Conservation (phyloP, 2,113 vertebrate species). For the Alectura lathami region DNA sequence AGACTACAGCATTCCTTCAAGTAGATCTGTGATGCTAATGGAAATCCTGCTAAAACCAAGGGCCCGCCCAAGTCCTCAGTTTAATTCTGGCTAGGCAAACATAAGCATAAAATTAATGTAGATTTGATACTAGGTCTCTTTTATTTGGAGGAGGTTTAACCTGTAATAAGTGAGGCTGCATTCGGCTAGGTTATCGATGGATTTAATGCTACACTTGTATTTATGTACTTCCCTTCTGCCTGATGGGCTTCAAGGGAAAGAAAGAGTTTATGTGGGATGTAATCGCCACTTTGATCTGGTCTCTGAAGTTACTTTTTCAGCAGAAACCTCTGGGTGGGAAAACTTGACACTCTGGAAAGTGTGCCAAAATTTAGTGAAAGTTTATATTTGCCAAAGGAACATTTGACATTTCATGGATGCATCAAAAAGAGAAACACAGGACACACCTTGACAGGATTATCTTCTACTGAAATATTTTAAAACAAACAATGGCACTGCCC, state of each 20-base stretch:
- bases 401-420: conserved; percentile 17
- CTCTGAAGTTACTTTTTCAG: not conserved
- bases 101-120: not conserved
- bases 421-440: conserved; percentile 9
- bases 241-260: not conserved
- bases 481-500: not conserved
- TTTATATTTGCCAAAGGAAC: conserved; percentile 35
- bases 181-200: not conserved
- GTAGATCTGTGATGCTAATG: not conserved
- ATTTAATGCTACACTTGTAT: not conserved
- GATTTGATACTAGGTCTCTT: not conserved
- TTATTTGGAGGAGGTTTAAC: not conserved
- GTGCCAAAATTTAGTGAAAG: conserved; percentile 12
- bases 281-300: not conserved
- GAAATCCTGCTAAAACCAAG: not conserved
- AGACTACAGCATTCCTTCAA: not conserved
- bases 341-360: not conserved
- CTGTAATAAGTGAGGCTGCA: not conserved
- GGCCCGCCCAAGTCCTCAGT: not conserved
- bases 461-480: conserved; percentile 2
- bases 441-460: conserved; percentile 36
- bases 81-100: not conserved
- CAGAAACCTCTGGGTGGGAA: conserved; percentile 34
- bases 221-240: not conserved
- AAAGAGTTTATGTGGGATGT: not conserved